phyloP scores from a whole-genome alignment of 2,888 invertebrate genomes.

The Netelia melanura region DNA sequence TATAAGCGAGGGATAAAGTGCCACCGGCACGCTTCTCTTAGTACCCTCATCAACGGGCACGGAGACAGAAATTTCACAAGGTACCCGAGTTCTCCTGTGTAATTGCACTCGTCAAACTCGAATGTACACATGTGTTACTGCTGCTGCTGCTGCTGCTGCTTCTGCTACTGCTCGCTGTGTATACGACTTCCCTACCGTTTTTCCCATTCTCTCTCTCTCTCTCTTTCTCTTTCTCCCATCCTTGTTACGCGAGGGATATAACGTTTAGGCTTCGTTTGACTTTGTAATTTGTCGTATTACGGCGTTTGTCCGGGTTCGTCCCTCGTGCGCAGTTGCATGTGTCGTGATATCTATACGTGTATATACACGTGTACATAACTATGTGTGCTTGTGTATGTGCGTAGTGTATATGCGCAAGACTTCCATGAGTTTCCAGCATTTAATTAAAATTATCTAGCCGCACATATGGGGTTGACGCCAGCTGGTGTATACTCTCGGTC shows the following conservation, averaged over 20 bases:
- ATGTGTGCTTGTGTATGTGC: constrained; percentile 5
- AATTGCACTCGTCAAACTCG: constrained; percentile 71
- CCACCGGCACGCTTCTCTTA: constrained; percentile 60
- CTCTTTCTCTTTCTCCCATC: constrained; percentile 4
- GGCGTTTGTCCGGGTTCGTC: constrained; percentile 30
- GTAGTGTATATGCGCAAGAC: constrained; percentile 28
- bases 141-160: constrained; percentile 1
- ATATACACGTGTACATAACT: constrained; percentile 16
- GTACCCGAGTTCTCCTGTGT: constrained; percentile 57
- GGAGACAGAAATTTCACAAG: constrained; percentile 62
- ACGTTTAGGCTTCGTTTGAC: constrained; percentile 72
- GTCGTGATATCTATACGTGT: constrained; percentile 25
- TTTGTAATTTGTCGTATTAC: constrained; percentile 70
- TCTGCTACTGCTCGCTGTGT: constrained; percentile 7
- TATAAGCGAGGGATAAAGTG: constrained; percentile 62
- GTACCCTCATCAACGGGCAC: constrained; percentile 64
- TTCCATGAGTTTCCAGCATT: constrained; percentile 64
- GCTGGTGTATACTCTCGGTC: constrained; percentile 55
- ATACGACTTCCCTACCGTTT: constrained; percentile 33
- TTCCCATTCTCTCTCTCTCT: constrained; percentile 31
- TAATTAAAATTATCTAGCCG: constrained; percentile 71
- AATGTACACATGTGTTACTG: constrained; percentile 61
- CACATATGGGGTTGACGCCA: constrained; percentile 60
- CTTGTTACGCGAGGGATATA: constrained; percentile 43
- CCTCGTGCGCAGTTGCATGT: constrained; percentile 10